Evolutionary conservation across 2,797 vertebrate genomes (phyloP), one percentile per base, ranked within the genome.

Genomic region (Octomys mimax): DNA sequence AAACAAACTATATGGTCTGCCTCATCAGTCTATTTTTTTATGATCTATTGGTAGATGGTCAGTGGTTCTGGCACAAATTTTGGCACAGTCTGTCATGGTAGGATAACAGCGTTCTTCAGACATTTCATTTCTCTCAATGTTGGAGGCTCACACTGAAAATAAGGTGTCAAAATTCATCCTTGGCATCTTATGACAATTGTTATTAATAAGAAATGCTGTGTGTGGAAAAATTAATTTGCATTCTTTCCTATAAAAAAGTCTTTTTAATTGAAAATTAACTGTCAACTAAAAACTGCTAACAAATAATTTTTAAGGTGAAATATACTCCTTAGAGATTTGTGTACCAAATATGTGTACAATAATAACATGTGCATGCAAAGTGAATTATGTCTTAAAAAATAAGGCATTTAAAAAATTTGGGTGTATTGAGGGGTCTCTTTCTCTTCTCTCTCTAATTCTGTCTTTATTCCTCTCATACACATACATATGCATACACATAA

Each of bases 191-290:
- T 62, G 80, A 73, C 28, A 36, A 81, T 68, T 85, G 66, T 61
- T 19, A 80, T 26, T n/a, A 89, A 85, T 81, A 71, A n/a, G 36
- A 36, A 22, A 36, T 71, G 42, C 22, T 42, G 10, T 89, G 9
- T 24, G 61, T 46, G 24, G 52, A 79, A 64, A 85, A 52, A 16
- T 31, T 31, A 92, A 86, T 49, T 28, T n/a, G 33, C 8, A 80
- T 18, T 26, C 33, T 92, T 73, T 75, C 13, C 9, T n/a, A 26
- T 24, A 54, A 75, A 91, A 91, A 94, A 42, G 33, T 22, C 22
- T 31, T 26, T 92, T 92, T 92, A 96, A 36, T n/a, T 73, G 49
- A 89, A 87, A 61, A n/a, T 62, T 81, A 68, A 59, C 54, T 62
- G 36, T 64, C 22, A 39, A 73, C 71, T 39, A 49, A 36, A 36